Evolutionary conservation across 92 coral and sea anemone species (phyloP), one percentile per base, ranked within the genome.

Genomic region (Palythoa caribaeorum): DNA sequence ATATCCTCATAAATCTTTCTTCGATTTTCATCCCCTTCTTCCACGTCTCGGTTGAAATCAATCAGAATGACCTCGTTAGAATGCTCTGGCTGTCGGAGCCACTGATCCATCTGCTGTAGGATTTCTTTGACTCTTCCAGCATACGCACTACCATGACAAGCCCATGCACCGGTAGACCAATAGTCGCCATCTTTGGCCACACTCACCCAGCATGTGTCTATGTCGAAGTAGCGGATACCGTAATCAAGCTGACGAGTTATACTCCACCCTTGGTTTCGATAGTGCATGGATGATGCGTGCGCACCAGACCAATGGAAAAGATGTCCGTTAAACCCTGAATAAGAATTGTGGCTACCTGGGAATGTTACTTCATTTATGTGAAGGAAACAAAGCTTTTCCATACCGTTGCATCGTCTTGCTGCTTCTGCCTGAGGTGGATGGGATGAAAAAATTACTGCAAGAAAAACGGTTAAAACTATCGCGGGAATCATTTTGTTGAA

Each of bases 301-400:
- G 75, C 13, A 2, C 86, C 86, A 15, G 62, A 50, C 86, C 86
- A 90, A 28, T 87, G 88, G 73, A 87, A 74, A 40, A 92, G 88
- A 19, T 35, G 28, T 63, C 95, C 95, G 73, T 87, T 90, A 72
- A 92, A 92, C 16, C 94, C 94, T 1, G 95, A 80, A 74, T 90
- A 93, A 1, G 93, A 88, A 71, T 92, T 92, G 85, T 92, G 95
- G 20, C 84, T 90, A 2, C 93, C 95, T 36, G 95, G 91, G 51
- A 90, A 92, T 9, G 95, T 92, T 6, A 73, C 89, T 57, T 92
- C 89, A 70, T 87, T 38, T 3, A 92, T 63, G 21, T 57, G 69
- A n/a, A 92, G 76, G 62, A 77, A 87, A 37, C 94, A 92, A 36
- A 92, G 90, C 44, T 76, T 88, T 14, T 55, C 50, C 90, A 89